Evolutionary conservation across 2,113 vertebrate species (phyloP).

Genomic region (Campylorhamphus procurvoides): DNA sequence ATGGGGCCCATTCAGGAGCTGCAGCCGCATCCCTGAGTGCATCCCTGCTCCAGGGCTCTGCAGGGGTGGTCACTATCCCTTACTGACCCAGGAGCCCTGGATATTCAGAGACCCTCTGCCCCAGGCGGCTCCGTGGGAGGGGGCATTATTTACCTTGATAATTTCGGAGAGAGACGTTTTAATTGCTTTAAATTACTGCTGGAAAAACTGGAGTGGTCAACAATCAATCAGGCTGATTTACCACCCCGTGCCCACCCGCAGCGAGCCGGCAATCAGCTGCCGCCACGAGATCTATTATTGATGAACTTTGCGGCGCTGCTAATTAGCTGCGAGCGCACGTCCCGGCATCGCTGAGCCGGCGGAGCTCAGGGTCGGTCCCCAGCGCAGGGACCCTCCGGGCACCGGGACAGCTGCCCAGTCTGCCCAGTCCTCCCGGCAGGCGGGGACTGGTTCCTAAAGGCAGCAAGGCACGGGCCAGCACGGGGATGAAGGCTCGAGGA

Average conservation of each 20-base stretch:
- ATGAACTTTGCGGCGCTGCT: slow-evolving; percentile 83
- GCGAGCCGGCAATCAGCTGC: slow-evolving; percentile 80
- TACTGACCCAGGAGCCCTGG: not conserved
- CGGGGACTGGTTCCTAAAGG: not conserved
- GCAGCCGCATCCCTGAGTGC: not conserved
- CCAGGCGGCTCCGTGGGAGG: not conserved
- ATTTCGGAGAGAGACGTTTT: slow-evolving; percentile 61
- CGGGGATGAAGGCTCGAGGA: rapidly evolving
- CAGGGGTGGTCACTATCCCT: not conserved
- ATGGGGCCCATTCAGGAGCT: rapidly evolving
- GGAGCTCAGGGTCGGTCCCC: rapidly evolving
- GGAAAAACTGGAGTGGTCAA: slow-evolving; percentile 68
- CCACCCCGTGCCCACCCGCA: slow-evolving; percentile 67
- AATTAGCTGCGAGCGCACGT: slow-evolving; percentile 80
- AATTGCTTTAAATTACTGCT: slow-evolving; percentile 71
- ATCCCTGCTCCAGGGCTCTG: not conserved
- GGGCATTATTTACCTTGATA: slow-evolving; percentile 67
- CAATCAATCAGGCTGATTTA: slow-evolving; percentile 76
- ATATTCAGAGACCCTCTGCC: not conserved
- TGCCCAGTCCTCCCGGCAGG: not conserved
- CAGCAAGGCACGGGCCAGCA: not conserved
- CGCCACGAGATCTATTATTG: slow-evolving; percentile 82
- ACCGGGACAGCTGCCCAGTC: not conserved
- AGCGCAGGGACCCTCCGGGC: not conserved
- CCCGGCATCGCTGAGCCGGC: slow-evolving; percentile 35